Evolutionary conservation across 2,888 invertebrate genomes (phyloP).

Genomic region (Stenichneumon culpator): DNA sequence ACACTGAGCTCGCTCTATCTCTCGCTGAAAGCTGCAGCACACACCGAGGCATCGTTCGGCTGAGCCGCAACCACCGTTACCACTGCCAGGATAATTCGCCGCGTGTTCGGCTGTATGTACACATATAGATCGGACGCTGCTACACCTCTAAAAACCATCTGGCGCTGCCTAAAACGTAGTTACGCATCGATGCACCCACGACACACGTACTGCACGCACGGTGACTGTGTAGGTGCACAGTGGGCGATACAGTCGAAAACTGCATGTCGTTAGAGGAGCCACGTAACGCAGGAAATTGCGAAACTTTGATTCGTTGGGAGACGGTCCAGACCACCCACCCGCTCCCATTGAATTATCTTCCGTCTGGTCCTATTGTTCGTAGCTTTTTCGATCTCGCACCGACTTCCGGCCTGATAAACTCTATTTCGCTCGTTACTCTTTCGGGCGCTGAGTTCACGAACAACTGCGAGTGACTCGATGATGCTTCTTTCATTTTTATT

Average conservation of each 20-base stretch:
- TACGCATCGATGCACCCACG: slow-evolving; percentile 22
- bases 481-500: neutral
- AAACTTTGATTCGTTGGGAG: slow-evolving; percentile 72
- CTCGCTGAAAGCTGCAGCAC: slow-evolving; percentile 13
- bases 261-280: slow-evolving; percentile 48
- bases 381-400: slow-evolving; percentile 65
- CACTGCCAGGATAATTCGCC: slow-evolving; percentile 11
- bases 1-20: neutral
- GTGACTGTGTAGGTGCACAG: slow-evolving; percentile 13
- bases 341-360: slow-evolving; percentile 60
- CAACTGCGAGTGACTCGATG: neutral
- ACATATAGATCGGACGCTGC: neutral
- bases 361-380: slow-evolving; percentile 59
- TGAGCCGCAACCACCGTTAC: slow-evolving; percentile 34
- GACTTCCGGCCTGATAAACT: slow-evolving; percentile 61
- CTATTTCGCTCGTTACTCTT: slow-evolving; percentile 46
- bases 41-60: slow-evolving; percentile 21
- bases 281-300: slow-evolving; percentile 75
- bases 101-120: neutral
- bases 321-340: slow-evolving; percentile 11
- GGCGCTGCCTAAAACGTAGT: slow-evolving; percentile 29
- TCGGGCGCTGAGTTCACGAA: slow-evolving; percentile 4
- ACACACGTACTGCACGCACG: neutral
- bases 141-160: slow-evolving; percentile 22
- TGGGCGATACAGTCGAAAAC: slow-evolving; percentile 36